A percentile compares a stretch with the other conserved stretches of the same genome.
Evolutionary conservation across 2,797 vertebrate genomes (phyloP).

Genomic region (Poeciliopsis presidionis): DNA sequence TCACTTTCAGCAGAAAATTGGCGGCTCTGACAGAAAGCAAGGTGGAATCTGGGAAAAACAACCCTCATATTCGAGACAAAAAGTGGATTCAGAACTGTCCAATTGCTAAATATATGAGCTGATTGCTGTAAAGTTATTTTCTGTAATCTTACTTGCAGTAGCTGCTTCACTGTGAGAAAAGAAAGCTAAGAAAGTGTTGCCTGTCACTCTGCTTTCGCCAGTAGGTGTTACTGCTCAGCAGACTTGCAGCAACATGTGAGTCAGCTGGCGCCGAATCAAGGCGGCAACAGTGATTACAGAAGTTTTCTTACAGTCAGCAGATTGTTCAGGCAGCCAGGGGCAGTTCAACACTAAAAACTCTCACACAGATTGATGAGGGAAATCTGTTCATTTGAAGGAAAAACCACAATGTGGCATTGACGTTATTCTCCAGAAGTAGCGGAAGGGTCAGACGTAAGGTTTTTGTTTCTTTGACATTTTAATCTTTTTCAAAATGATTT

Average conservation of each 20-base stretch:
- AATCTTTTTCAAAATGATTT: not conserved
- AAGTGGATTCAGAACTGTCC: slow-evolving; percentile 1
- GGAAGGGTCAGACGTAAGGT: not conserved
- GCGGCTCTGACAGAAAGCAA: not conserved
- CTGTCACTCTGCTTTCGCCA: slow-evolving; percentile 14
- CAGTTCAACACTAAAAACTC: slow-evolving; percentile 9
- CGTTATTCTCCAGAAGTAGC: not conserved
- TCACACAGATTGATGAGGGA: slow-evolving; percentile 18
- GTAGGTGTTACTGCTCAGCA: slow-evolving; percentile 30
- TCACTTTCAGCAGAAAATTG: slow-evolving; percentile 19
- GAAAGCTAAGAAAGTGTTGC: not conserved
- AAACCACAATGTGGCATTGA: not conserved
- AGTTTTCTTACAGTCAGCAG: slow-evolving; percentile 47
- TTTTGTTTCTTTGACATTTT: not conserved
- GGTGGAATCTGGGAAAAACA: not conserved
- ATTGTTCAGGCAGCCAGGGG: slow-evolving; percentile 21
- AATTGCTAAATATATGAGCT: not conserved
- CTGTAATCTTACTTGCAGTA: not conserved
- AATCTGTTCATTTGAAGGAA: slow-evolving; percentile 14
- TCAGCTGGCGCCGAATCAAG: slow-evolving; percentile 39
- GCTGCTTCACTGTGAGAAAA: slow-evolving; percentile 10
- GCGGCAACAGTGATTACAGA: slow-evolving; percentile 32
- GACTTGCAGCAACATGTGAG: slow-evolving; percentile 26
- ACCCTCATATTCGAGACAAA: not conserved
- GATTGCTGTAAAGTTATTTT: not conserved